Base-by-base conservation (phyloP, 2,888 invertebrate genomes). In the Rugalucina vietnamica region DNA sequence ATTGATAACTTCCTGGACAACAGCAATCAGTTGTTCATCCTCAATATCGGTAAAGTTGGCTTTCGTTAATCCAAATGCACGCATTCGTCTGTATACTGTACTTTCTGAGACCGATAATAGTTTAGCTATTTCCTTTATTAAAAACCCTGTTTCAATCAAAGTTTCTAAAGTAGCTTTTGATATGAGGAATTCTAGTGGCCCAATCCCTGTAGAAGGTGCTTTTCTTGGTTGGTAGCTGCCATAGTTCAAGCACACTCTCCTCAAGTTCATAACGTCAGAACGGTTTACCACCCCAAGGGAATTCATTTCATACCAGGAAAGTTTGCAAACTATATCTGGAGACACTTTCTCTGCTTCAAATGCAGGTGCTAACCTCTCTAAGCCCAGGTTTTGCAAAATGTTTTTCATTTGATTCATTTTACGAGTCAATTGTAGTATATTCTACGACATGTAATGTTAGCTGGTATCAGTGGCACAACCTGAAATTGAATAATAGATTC, bases 171-270 rank as follows among this genome's bases (percentile, higher is more conserved):
- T 76, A 1, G 54, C 43, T 72, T 76, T 76, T 73, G 80, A 50
- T 32, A 84, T 76, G 12, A 76, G 27, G 57, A 54, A 80, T 49
- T 75, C 14, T 74, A 24, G 60, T 32, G 34, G n/a, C n/a, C n/a
- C n/a, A n/a, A n/a, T n/a, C n/a, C n/a, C n/a, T n/a, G n/a, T n/a
- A n/a, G n/a, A n/a, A n/a, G n/a, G n/a, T n/a, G n/a, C n/a, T n/a
- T n/a, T n/a, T n/a, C n/a, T n/a, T n/a, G n/a, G n/a, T n/a, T n/a
- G n/a, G n/a, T n/a, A n/a, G n/a, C n/a, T n/a, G 5, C 82, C 84
- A 76, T 84, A 78, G 74, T 70, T 76, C n/a, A 84, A 34, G 36
- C 84, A 76, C 50, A 81, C 81, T 4, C 75, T 72, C 49, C 85
- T 54, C 18, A 85, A 57, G 69, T 74, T 43, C 85, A 70, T 70